phyloP scores from a whole-genome alignment of 2,113 vertebrate genomes.

The Gavia stellata region DNA sequence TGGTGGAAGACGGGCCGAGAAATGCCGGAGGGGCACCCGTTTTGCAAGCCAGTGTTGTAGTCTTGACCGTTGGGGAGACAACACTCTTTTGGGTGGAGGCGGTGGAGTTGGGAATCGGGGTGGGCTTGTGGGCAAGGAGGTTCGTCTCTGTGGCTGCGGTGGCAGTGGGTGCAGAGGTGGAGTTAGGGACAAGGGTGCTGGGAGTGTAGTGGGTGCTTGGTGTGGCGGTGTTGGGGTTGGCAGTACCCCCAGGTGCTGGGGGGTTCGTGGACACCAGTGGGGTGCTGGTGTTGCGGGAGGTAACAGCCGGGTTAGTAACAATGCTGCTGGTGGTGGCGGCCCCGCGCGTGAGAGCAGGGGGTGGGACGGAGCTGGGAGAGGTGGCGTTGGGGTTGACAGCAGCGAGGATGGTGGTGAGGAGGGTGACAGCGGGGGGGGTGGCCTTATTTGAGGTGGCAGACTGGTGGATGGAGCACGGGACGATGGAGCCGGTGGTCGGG shows the following conservation, averaged over 20 bases:
- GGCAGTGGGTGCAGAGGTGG: neutral
- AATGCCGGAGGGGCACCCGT: fast-evolving
- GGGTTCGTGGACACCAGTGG: neutral
- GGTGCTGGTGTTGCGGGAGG: neutral
- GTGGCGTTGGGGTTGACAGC: neutral
- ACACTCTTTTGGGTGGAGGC: neutral
- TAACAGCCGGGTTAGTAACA: neutral
- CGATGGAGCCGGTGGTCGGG: neutral
- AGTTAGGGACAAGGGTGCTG: neutral
- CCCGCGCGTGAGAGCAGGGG: neutral
- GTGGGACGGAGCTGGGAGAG: neutral
- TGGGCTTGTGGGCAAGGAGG: neutral
- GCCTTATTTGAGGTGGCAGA: neutral
- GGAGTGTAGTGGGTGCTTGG: neutral
- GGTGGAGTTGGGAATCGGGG: neutral
- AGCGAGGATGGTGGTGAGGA: neutral
- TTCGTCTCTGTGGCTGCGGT: neutral
- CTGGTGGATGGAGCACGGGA: neutral
- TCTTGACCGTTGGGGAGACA: fast-evolving
- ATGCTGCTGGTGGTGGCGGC: neutral
- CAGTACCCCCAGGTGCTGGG: neutral
- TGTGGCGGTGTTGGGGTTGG: neutral
- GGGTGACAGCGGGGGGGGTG: neutral
- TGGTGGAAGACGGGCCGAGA: neutral
- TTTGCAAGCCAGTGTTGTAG: neutral